Evolutionary conservation across 2,797 vertebrate genomes (phyloP), one percentile per base, ranked within the genome.

Genomic region (Cygnus olor): DNA sequence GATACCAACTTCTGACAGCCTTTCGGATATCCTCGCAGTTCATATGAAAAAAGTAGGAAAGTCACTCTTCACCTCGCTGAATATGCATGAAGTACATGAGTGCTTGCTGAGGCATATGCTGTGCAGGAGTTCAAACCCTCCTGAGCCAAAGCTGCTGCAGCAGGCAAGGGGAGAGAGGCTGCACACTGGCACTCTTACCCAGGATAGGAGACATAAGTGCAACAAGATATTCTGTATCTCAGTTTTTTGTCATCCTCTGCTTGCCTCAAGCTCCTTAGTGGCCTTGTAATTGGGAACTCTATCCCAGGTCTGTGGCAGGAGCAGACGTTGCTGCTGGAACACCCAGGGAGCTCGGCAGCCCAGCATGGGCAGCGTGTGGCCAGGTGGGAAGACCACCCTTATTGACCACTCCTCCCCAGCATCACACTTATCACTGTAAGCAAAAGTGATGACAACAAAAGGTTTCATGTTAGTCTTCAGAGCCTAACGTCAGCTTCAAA

Each of bases 81-180:
- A 64, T 9, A 36, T 24, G 32, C 6, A 11, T 47, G 28, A 81
- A 51, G 21, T 18, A 14, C 16, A 30, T 0, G 1, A 0, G 0
- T 64, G 14, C 17, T 56, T 56, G 40, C 38, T 21, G 45, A 64
- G 57, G 54, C 15, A 28, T 9, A 11, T 14, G 3, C 24, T 9
- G 20, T 14, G 36, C 42, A n/a, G 63, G 34, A 79, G 6, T 14
- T 69, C 66, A 76, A 64, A 49, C 16, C 15, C 21, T 42, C 53
- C 24, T 34, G 40, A 85, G n/a, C 7, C 1, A 0, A 73, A 74
- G 44, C 1, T 3, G 28, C 49, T n/a, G 20, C 30, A 63, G 45
- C 11, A 4, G 8, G 38, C 53, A 8, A 40, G 21, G 21, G 44
- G 11, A 60, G 27, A 72, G 24, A 69, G 34, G 32, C 0, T n/a